Base-by-base conservation (phyloP, 1,140 invertebrate species). In the Drosophila pruinosa region DNA sequence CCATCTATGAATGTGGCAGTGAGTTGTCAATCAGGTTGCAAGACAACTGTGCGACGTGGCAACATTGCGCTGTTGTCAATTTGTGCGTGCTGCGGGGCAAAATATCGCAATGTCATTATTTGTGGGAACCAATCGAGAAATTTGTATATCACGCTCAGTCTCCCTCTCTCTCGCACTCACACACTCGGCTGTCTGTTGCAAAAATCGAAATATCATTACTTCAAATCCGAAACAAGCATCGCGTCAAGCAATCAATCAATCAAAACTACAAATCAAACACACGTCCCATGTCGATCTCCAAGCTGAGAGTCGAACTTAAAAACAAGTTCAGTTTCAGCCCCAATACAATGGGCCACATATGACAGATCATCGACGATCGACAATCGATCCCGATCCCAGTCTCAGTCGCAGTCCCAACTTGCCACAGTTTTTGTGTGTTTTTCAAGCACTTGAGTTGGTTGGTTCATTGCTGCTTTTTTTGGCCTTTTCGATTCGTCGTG, bases 221-320 rank as follows among this genome's bases (percentile, higher is more conserved):
- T 82, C 62, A 88, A 73, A 61, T 31, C 14, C 7, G 19, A 41
- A 48, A 47, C 54, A 64, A 75, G 26, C 71, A 28, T n/a, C 63
- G 57, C 59, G 61, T 73, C 75, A 73, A 82, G 75, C 81, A 89
- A 89, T 89, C 86, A 86, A 89, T 89, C 86, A 89, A 89, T 88
- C 82, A 89, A 56, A 38, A 41, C 61, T 47, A 75, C 80, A 89
- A 81, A 89, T 86, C 77, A 86, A 86, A 86, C 65, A 86, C 81
- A 78, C 41, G 57, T 75, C 38, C 31, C 50, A 52, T 63, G 57
- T 70, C 31, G 43, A 50, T 34, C 47, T 28, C 17, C 41, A 15
- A 64, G 58, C 14, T 38, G 45, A 48, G 38, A 26, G 43, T 63
- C 14, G 3, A 28, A 53, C 4, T 26, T 68, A 38, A 43, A 73